phyloP scores from a whole-genome alignment of 2,888 invertebrate genomes.

The Pasiphila rectangulata region DNA sequence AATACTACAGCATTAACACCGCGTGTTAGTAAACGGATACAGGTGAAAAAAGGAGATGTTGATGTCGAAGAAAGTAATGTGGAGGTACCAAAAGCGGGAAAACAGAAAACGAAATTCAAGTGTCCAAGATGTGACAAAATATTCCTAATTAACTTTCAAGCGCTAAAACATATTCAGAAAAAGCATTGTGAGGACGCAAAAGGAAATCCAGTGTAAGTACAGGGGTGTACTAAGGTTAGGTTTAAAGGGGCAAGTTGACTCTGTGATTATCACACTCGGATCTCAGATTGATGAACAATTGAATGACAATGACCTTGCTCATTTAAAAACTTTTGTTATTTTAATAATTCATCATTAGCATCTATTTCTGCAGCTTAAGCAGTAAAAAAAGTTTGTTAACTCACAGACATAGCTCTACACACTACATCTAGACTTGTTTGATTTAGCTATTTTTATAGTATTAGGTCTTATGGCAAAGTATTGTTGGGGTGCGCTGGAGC shows the following conservation, averaged over 20 bases:
- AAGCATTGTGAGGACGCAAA: conserved; percentile 44
- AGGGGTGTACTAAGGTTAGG: conserved; percentile 11
- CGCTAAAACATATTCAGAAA: conserved; percentile 59
- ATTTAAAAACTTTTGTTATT: too few relatives aligned
- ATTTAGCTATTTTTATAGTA: too few relatives aligned
- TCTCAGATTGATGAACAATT: too few relatives aligned
- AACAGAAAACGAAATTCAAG: conserved; percentile 45
- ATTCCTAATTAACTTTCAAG: conserved; percentile 50
- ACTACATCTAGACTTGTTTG: too few relatives aligned
- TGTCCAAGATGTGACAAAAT: conserved; percentile 53
- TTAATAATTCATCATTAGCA: too few relatives aligned
- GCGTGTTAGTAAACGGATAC: conserved; percentile 22
- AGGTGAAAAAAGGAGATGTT: conserved; percentile 6
- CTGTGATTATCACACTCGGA: background rate
- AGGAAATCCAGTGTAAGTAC: conserved; percentile 53
- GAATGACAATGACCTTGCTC: too few relatives aligned
- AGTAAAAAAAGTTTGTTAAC: too few relatives aligned
- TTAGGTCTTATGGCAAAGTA: too few relatives aligned
- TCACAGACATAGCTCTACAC: too few relatives aligned
- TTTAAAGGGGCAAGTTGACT: background rate
- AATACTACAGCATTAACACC: conserved; percentile 19
- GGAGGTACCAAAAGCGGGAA: background rate
- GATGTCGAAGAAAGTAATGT: conserved; percentile 6
- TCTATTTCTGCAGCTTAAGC: too few relatives aligned
- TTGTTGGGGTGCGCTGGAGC: too few relatives aligned